Evolutionary conservation across 2,888 invertebrate species (phyloP).

Genomic region (Ophion slaviceki): DNA sequence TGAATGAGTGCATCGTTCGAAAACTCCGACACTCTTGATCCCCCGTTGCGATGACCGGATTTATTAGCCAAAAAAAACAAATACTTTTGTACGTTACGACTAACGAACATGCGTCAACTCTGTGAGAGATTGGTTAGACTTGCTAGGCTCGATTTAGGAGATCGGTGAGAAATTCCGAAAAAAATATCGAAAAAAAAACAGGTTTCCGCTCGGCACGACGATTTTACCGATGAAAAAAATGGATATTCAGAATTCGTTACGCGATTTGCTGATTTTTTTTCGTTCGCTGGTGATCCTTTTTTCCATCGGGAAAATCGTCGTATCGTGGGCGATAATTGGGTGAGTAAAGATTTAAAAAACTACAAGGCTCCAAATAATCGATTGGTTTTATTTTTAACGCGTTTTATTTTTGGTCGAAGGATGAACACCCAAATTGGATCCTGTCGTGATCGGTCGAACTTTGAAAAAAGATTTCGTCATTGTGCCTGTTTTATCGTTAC

Average conservation of each 20-base stretch:
- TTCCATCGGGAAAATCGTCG: constrained; percentile 22
- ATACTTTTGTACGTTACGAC: background rate
- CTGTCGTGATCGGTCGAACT: background rate
- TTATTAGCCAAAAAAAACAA: background rate
- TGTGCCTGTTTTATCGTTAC: too few relatives aligned
- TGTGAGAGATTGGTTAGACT: constrained; percentile 75
- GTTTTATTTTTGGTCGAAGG: background rate
- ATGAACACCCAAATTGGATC: background rate
- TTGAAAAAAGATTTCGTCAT: background rate
- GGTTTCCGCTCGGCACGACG: constrained; percentile 10
- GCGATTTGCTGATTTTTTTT: background rate
- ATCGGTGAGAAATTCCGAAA: constrained; percentile 32
- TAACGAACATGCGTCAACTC: constrained; percentile 53
- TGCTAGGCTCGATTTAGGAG: constrained; percentile 66
- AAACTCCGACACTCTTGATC: constrained; percentile 38
- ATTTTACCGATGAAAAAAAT: constrained; percentile 1
- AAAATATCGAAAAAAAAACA: background rate
- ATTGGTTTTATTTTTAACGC: background rate
- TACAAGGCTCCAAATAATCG: constrained; percentile 9
- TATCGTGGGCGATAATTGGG: constrained; percentile 11
- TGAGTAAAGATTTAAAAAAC: constrained; percentile 29
- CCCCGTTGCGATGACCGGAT: constrained; percentile 61
- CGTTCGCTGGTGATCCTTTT: background rate
- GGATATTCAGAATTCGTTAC: background rate
- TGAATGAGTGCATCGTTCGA: constrained; percentile 52